Conservation (phyloP, 1,140 invertebrate species). For the Drosophila elegans region DNA sequence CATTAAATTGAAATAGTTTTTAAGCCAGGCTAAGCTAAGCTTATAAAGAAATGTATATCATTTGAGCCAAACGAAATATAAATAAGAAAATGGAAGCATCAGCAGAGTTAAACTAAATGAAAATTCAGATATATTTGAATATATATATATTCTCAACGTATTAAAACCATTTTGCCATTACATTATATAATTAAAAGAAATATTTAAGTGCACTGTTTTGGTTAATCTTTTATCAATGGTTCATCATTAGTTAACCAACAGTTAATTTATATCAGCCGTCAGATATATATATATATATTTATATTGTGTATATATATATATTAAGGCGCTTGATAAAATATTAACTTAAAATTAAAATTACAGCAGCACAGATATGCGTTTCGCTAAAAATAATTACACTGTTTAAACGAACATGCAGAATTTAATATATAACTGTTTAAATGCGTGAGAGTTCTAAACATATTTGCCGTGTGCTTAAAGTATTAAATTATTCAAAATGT, state of each 20-base stretch:
- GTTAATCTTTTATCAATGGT: slow-evolving; percentile 20
- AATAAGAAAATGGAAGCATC: too few relatives aligned
- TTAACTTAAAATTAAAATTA: slow-evolving; percentile 23
- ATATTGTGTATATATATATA: slow-evolving; percentile 13
- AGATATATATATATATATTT: not conserved
- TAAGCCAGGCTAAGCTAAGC: too few relatives aligned
- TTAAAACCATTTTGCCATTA: too few relatives aligned
- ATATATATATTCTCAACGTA: not conserved
- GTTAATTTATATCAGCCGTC: slow-evolving; percentile 17
- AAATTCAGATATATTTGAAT: not conserved
- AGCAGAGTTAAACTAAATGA: too few relatives aligned
- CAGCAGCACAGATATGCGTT: slow-evolving; percentile 1
- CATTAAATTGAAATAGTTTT: not conserved
- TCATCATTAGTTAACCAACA: slow-evolving; percentile 10
- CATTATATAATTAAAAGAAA: not conserved
- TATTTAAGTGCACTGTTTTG: slow-evolving; percentile 3
- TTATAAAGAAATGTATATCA: too few relatives aligned
- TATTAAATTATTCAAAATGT: too few relatives aligned
- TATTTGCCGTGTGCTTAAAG: too few relatives aligned
- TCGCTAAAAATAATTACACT: slow-evolving; percentile 33
- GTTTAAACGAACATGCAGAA: too few relatives aligned
- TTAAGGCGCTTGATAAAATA: slow-evolving; percentile 24
- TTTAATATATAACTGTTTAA: too few relatives aligned
- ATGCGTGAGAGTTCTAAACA: not conserved
- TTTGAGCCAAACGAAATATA: too few relatives aligned